Evolutionary conservation across 2,888 invertebrate genomes (phyloP), one percentile per base, ranked within the genome.

Genomic region (Drosophila cyrtoloma): DNA sequence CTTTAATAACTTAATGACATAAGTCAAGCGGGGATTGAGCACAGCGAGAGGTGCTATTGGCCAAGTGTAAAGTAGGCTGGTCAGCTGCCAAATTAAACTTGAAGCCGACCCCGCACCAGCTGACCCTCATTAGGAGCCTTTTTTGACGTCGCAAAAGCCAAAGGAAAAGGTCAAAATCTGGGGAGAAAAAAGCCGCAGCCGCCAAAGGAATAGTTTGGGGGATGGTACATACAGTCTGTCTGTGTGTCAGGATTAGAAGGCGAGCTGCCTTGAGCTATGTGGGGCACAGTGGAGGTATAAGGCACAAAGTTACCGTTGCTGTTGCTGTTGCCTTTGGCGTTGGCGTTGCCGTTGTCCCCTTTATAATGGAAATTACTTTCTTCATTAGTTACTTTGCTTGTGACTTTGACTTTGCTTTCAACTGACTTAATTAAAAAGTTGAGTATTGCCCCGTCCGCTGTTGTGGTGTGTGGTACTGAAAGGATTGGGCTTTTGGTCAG

Each of bases 361-460:
- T 90, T 90, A 85, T 88, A 88, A 91, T 89, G 88, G 84, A 92
- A 90, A 91, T 91, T 90, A 86, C 90, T 88, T 91, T 92, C 82
- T 91, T 92, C 88, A 92, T 92, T 92, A 91, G 91, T 91, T 86
- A 90, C 86, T 85, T 84, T 61, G 58, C 51, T 69, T 68, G 72
- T 47, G 63, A 62, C 70, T 82, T 70, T 68, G 56, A 58, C 59
- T 71, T 66, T 74, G 68, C 59, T 68, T 73, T 68, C 66, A 78
- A 79, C 79, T 89, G 90, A 89, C 90, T 91, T 91, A 89, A 91
- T 91, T 90, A 89, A 86, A 88, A 91, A 91, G 90, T 89, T 90
- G 73, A 79, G 75, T 55, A 28, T 51, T 28, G 52, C 52, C 19
- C 44, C 30, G 30, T 28, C 59, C 37, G 44, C 55, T 55, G 59